Evolutionary conservation across 1,140 invertebrate genomes (phyloP).

Genomic region (Paraescarpia echinospica): DNA sequence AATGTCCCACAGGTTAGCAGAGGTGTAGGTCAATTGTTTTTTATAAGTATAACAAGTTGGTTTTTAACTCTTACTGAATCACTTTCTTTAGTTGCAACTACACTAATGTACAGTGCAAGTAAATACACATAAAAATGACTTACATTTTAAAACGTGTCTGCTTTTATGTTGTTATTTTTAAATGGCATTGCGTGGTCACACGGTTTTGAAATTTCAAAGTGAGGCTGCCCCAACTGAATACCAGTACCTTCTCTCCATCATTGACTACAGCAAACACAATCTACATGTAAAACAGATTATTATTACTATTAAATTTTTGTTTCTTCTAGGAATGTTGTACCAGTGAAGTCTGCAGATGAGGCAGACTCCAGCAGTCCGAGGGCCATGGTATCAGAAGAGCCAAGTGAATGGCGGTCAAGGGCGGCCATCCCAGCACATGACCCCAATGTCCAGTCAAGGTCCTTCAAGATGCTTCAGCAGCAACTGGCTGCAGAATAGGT

Average conservation of each 20-base stretch:
- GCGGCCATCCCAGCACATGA: neutral
- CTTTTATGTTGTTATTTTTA: neutral
- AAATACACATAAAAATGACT: neutral
- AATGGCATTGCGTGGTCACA: neutral
- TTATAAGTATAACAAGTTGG: no score
- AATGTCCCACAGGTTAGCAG: no score
- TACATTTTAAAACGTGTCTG: neutral
- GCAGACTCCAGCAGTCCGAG: neutral
- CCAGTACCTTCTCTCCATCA: neutral
- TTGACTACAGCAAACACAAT: no score
- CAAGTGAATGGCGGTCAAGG: neutral
- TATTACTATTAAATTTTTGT: neutral
- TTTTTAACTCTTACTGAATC: no score
- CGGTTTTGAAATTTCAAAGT: neutral
- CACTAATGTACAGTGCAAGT: neutral
- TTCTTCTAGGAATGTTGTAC: slow-evolving; percentile 17
- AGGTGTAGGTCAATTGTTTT: no score
- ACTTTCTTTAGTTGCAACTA: no score
- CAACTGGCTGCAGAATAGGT: slow-evolving; percentile 3
- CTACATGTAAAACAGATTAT: no score
- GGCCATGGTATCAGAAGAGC: neutral
- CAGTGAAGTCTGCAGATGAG: slow-evolving; percentile 5
- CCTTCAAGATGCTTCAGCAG: slow-evolving; percentile 15
- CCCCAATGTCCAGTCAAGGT: slow-evolving; percentile 17
- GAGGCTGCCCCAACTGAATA: neutral